These are phyloP conservation scores for Nephrocerus scutellatus DNA, from an alignment of 2,888 invertebrate species.

Conservation along the genomic window DNA sequence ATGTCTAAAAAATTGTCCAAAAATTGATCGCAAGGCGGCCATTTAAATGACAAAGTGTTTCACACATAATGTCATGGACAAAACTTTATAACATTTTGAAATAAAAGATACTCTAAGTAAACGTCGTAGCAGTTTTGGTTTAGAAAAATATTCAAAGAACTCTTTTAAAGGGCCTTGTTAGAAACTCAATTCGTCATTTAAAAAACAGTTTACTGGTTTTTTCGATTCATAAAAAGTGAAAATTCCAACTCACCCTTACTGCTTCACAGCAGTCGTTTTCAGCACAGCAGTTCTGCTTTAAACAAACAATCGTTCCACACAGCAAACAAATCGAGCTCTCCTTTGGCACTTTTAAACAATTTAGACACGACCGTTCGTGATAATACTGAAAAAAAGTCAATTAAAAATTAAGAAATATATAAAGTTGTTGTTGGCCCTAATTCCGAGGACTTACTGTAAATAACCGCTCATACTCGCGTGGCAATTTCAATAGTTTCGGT, in stretches of 20 bases:
- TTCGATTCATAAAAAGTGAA: conserved; percentile 1
- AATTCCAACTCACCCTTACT: conserved; percentile 56
- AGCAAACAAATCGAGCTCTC: conserved; percentile 88
- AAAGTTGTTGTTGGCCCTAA: not conserved
- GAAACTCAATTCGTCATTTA: too few relatives aligned
- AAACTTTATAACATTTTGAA: too few relatives aligned
- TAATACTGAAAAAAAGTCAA: conserved; percentile 60
- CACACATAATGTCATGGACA: too few relatives aligned
- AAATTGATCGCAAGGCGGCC: too few relatives aligned
- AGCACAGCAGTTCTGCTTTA: conserved; percentile 82
- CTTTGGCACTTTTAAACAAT: conserved; percentile 83
- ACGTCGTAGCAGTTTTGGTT: too few relatives aligned
- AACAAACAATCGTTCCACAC: conserved; percentile 87
- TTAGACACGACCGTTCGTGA: conserved; percentile 79
- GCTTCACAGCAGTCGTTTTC: conserved; percentile 79
- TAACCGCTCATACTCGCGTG: conserved; percentile 84
- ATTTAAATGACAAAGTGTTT: too few relatives aligned
- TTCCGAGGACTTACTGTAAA: conserved; percentile 58
- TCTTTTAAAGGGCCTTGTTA: too few relatives aligned
- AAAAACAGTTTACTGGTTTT: too few relatives aligned
- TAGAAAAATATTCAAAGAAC: too few relatives aligned
- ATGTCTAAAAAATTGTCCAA: too few relatives aligned
- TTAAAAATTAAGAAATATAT: conserved; percentile 11
- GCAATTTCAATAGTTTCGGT: conserved; percentile 77
- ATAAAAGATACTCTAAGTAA: too few relatives aligned